Evolutionary conservation across 2,797 vertebrate genomes (phyloP), one percentile per base, ranked within the genome.

Genomic region (Megalops cyprinoides): DNA sequence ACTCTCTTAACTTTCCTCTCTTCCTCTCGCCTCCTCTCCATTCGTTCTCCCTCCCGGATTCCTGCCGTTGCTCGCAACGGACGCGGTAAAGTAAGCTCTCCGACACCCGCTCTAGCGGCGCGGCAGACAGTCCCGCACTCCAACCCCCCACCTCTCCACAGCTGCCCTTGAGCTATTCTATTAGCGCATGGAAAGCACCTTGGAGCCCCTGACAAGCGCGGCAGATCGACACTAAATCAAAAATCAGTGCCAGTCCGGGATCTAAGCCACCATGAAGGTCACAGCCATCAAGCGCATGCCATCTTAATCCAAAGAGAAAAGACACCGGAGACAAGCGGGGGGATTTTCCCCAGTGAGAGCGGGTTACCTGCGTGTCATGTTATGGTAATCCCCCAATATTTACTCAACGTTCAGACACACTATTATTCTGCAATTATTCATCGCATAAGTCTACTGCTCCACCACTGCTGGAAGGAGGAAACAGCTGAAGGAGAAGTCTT

Each of bases 191-290:
- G 95, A 97, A 96, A 96, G 94, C 95, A 96, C 95, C 95, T 96
- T 95, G 93, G 93, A 95, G 94, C 93, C 93, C 94, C 94, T 96
- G 95, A 97, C 96, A 96, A 95, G 94, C 95, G 94, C 95, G 94
- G 94, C 95, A 94, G 95, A 96, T 96, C 94, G 91, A 94, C 94
- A 96, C 95, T 96, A 96, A 96, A 96, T 96, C 95, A 96, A 95
- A 96, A 96, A 96, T 96, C 95, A 96, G 96, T 95, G 96, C 95
- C 94, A 95, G 94, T 94, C 93, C 94, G 95, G 94, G 94, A 95
- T 95, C 94, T 96, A 96, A 96, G 95, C 95, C 95, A 96, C 95
- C 95, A 95, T 96, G 95, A 96, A 96, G 95, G 96, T 96, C 95
- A 96, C 94, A 96, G 94, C 92, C 95, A 95, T 95, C 95, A 96